Evolutionary conservation across 2,888 invertebrate genomes (phyloP), one percentile per base, ranked within the genome.

Genomic region (Agrenia bidenticulata): DNA sequence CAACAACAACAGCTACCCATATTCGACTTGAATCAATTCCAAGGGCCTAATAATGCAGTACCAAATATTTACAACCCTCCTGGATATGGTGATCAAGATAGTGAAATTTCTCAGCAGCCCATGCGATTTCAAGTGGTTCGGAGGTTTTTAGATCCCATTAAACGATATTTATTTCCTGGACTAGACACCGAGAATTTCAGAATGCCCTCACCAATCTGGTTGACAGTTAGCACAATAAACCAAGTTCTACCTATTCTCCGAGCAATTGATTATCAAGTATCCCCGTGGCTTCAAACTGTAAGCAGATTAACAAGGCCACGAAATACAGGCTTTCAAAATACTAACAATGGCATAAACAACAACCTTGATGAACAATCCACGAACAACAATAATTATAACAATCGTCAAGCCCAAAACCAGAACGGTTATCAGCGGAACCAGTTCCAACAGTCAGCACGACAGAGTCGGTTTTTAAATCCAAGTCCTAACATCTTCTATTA

Each of bases 241-340:
- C 61, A 24, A 4, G 26, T 67, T 2, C 24, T 70, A 5, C 70
- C 70, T 2, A 61, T 70, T 0, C 17, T 70, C 37, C 53, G 70
- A 24, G 59, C 66, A 26, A 49, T 70, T 42, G 70, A 70, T 39
- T 63, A 66, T 13, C 70, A 70, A 21, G 26, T 68, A 17, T 13
- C 61, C 11, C 70, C 70, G 1, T 19, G 67, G 32, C 32, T 70
- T 26, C 51, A 63, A 0, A 61, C 54, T 7, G 15, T 68, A 15
- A 53, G 58, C 19, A 17, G 11, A 5, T 7, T 65, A 2, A 64
- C 67, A 2, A 64, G 37, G 24, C 67, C 67, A 11, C 51, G 62
- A 26, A 42, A 63, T 17, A 15, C 26, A 23, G 45, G 26, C 5
- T 42, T 39, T 15, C 37, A 4, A 5, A 56, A 55, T 15, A 15